A percentile compares a stretch with the other conserved stretches of the same genome.
phyloP scores from a whole-genome alignment of 2,797 vertebrate species.

The Chaunax sp. region DNA sequence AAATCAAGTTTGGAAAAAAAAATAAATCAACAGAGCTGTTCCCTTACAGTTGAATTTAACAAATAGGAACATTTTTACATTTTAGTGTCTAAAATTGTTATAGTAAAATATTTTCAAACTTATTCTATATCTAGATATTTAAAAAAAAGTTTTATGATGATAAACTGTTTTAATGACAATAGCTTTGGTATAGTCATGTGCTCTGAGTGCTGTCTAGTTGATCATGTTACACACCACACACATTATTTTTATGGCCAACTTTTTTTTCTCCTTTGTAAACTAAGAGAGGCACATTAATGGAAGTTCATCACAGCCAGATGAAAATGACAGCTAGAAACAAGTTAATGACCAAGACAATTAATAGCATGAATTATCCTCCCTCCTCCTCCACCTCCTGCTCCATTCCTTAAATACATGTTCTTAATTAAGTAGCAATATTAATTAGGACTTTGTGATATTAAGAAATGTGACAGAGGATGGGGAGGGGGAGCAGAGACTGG shows the following conservation, averaged over 20 bases:
- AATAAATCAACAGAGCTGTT: too few species aligned
- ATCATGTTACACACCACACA: too few species aligned
- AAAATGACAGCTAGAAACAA: slow-evolving; percentile 46
- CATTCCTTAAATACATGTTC: slow-evolving; percentile 82
- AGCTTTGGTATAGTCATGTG: too few species aligned
- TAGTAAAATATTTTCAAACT: too few species aligned
- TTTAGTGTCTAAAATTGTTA: too few species aligned
- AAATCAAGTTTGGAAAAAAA: too few species aligned
- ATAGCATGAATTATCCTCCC: slow-evolving; percentile 60
- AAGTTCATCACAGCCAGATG: slow-evolving; percentile 45
- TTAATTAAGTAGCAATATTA: slow-evolving; percentile 85
- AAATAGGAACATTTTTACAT: too few species aligned
- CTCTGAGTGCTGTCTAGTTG: too few species aligned
- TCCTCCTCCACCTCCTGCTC: slow-evolving; percentile 44
- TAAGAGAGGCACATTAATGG: slow-evolving; percentile 18
- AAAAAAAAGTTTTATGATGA: too few species aligned
- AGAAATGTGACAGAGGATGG: slow-evolving; percentile 43
- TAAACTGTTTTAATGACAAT: too few species aligned
- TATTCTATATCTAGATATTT: too few species aligned
- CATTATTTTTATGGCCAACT: slow-evolving; percentile 4
- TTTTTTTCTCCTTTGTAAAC: slow-evolving; percentile 21
- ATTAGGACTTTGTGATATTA: slow-evolving; percentile 79
- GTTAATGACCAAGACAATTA: slow-evolving; percentile 71
- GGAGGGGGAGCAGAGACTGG: slow-evolving; percentile 29
- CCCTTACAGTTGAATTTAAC: too few species aligned